Conservation (phyloP, 2,888 invertebrate genomes). For the Therioaphis trifolii region DNA sequence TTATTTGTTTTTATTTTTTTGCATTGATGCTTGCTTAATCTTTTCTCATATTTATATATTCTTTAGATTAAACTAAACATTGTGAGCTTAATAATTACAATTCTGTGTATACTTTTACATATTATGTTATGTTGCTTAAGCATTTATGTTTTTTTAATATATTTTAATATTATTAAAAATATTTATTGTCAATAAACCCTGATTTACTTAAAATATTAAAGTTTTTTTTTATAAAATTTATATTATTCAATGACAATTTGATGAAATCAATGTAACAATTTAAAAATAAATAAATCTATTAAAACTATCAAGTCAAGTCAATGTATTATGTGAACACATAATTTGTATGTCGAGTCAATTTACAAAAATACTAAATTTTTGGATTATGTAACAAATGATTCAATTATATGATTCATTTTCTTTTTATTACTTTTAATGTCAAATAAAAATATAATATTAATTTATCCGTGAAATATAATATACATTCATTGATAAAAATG, state of each 20-base stretch:
- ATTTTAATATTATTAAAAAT: neutral
- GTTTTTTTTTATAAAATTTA: neutral
- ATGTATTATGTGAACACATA: no score
- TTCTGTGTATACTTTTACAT: constrained; percentile 6
- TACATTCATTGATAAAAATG: no score
- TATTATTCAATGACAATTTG: neutral
- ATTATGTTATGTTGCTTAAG: constrained; percentile 36
- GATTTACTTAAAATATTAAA: neutral
- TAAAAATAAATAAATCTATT: no score
- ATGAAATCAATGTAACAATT: neutral
- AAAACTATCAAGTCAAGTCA: no score
- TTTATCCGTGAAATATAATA: no score
- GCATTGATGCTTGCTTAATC: constrained; percentile 41
- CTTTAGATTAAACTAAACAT: constrained; percentile 26
- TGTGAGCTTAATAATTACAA: constrained; percentile 8
- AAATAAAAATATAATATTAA: no score
- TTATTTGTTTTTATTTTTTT: constrained; percentile 40
- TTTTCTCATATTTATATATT: constrained; percentile 21
- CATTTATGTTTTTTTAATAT: constrained; percentile 35
- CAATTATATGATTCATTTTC: no score
- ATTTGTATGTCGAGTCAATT: no score
- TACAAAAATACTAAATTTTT: neutral
- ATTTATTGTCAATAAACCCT: neutral
- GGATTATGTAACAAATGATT: no score
- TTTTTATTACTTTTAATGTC: no score